Percentiles rank a stretch among this genome's conserved stretches.
Conservation (phyloP, 37 sponge, comb jelly and placozoan species). For the Geodia barretti region DNA sequence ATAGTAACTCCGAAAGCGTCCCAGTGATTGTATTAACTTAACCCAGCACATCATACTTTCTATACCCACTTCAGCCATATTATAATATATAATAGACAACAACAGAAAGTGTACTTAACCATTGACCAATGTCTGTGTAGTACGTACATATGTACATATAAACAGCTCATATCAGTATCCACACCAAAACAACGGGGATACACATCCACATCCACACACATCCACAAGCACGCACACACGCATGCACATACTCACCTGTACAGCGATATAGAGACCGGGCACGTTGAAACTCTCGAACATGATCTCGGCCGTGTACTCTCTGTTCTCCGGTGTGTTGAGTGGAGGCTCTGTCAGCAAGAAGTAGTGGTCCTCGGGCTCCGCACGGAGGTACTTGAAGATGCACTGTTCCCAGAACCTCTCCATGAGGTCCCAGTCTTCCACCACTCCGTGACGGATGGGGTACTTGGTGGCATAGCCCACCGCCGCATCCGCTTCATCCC, state of each 20-base stretch:
- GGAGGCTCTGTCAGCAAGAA: slow-evolving; percentile 89
- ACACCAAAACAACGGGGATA: no score
- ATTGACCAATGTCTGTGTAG: no score
- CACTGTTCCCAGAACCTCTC: slow-evolving; percentile 84
- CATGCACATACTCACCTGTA: no score
- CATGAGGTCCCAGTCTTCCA: slow-evolving; percentile 92
- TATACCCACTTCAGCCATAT: no score
- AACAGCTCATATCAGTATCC: no score
- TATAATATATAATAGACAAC: no score
- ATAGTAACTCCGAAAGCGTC: no score
- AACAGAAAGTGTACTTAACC: no score
- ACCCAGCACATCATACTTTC: no score
- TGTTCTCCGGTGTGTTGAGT: slow-evolving; percentile 85
- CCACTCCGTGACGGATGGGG: slow-evolving; percentile 84
- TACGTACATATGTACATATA: no score
- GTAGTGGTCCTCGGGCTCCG: slow-evolving; percentile 91
- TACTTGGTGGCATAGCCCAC: slow-evolving; percentile 80
- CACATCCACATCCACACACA: neutral
- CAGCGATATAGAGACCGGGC: slow-evolving; percentile 88
- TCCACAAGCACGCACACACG: no score
- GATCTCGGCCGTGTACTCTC: slow-evolving; percentile 90
- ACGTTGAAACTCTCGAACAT: slow-evolving; percentile 93
- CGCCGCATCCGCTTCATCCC: slow-evolving; percentile 72
- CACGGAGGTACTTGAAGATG: slow-evolving; percentile 87
- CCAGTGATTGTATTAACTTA: no score